These are phyloP conservation scores for Osmerus eperlanus DNA, from an alignment of 2,113 vertebrate genomes.

Conservation along the genomic window DNA sequence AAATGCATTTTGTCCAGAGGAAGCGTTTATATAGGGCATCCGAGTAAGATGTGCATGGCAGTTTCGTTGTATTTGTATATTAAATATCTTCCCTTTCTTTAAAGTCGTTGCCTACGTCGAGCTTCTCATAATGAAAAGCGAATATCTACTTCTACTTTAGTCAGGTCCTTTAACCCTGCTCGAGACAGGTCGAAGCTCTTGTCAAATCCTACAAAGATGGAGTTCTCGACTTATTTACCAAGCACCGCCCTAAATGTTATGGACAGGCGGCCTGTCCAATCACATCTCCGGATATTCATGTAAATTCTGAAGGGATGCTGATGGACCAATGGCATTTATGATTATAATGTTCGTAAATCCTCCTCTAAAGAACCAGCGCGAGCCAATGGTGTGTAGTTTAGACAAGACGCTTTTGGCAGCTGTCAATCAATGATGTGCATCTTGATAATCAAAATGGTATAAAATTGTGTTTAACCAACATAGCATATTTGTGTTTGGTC, in stretches of 20 bases:
- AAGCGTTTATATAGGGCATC: constrained; percentile 51
- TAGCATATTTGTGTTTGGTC: no score
- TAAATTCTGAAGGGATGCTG: constrained; percentile 8
- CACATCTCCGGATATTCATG: constrained; percentile 13
- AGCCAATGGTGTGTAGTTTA: constrained; percentile 14
- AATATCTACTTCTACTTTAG: constrained; percentile 28
- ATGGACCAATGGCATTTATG: constrained; percentile 16
- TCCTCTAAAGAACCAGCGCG: not conserved
- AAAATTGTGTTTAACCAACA: no score
- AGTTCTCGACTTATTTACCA: constrained; percentile 62
- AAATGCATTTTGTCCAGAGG: constrained; percentile 38
- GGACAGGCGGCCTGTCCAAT: constrained; percentile 50
- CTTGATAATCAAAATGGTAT: no score
- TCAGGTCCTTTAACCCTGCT: constrained; percentile 48
- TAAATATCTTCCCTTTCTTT: constrained; percentile 23
- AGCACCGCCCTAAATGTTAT: constrained; percentile 59
- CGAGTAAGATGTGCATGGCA: constrained; percentile 39
- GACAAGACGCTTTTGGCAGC: constrained; percentile 12
- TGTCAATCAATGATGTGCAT: constrained; percentile 11
- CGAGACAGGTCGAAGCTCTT: constrained; percentile 68
- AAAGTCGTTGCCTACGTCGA: not conserved
- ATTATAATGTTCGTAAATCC: not conserved
- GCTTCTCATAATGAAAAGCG: constrained; percentile 43
- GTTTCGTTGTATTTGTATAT: constrained; percentile 1
- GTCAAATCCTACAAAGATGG: constrained; percentile 75